Conservation (phyloP, 1,140 invertebrate species). For the Leptinotarsa texana region DNA sequence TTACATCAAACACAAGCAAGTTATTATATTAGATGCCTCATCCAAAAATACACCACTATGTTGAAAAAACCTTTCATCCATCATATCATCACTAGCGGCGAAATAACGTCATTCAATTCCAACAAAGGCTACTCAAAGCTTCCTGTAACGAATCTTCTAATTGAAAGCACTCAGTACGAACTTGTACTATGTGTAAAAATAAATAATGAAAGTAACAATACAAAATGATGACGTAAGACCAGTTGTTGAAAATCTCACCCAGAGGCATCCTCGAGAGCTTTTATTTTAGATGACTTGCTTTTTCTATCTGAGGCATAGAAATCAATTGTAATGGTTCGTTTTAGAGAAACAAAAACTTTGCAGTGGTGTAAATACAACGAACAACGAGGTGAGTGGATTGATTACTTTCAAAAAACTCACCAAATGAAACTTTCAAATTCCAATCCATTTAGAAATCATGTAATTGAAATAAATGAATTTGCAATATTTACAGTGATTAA, state of each 20-base stretch:
- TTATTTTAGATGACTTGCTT: constrained; percentile 32
- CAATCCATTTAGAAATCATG: too few relatives aligned
- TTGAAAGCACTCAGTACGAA: constrained; percentile 23
- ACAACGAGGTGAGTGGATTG: too few relatives aligned
- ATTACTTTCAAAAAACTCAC: too few relatives aligned
- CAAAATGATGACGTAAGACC: constrained; percentile 27
- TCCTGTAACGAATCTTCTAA: constrained; percentile 22
- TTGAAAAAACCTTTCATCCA: constrained; percentile 7
- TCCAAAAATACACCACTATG: not conserved
- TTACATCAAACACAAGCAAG: too few relatives aligned
- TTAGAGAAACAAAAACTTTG: constrained; percentile 13
- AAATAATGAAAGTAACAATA: constrained; percentile 30
- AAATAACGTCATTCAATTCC: constrained; percentile 3
- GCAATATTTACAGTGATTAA: too few relatives aligned
- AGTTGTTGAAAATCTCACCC: constrained; percentile 30
- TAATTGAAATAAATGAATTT: too few relatives aligned
- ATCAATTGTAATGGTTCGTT: constrained; percentile 27
- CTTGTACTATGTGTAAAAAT: constrained; percentile 22
- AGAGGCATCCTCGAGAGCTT: constrained; percentile 13
- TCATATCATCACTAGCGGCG: constrained; percentile 8
- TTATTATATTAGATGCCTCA: too few relatives aligned
- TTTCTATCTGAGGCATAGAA: constrained; percentile 21
- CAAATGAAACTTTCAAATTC: not conserved
- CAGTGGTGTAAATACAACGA: too few relatives aligned
- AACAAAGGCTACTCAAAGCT: constrained; percentile 18